Conservation (phyloP, 2,888 invertebrate species). For the Drosophila helvetica region DNA sequence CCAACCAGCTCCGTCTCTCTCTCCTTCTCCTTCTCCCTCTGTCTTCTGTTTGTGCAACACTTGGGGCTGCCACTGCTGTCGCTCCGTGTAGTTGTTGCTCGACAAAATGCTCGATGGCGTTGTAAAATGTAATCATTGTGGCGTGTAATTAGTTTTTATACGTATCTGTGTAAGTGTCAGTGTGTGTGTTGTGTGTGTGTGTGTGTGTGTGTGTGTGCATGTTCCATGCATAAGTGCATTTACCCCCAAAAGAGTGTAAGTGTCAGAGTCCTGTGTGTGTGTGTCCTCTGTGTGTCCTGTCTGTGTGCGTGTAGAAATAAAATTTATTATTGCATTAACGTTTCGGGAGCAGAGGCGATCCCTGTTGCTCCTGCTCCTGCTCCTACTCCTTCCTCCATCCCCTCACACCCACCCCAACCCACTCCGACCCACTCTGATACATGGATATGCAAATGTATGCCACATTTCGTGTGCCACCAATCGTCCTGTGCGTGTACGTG, state of each 20-base stretch:
- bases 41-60: conserved; percentile 28
- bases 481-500: background rate
- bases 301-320: conserved; percentile 52
- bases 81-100: conserved; percentile 11
- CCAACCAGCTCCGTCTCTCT: too few species aligned
- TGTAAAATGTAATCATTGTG: conserved; percentile 78
- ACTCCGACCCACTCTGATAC: conserved; percentile 10
- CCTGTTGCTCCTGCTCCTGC: too few species aligned
- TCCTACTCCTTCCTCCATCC: conserved; percentile 5
- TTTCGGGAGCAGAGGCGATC: conserved; percentile 5
- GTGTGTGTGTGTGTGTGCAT: conserved; percentile 14
- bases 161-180: conserved; percentile 23
- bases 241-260: background rate
- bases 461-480: conserved; percentile 16
- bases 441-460: conserved; percentile 28
- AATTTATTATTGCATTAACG: conserved; percentile 58
- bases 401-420: conserved; percentile 11
- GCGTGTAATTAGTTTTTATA: conserved; percentile 78
- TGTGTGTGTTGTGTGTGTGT: background rate
- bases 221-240: conserved; percentile 31
- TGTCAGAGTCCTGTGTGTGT: conserved; percentile 21
- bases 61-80: conserved; percentile 20
- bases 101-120: conserved; percentile 54
- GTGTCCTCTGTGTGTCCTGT: conserved; percentile 21
- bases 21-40: background rate